Evolutionary conservation across 30 jellyfish, hydroid and myxozoan species (phyloP).

Genomic region (Turritopsis rubra): DNA sequence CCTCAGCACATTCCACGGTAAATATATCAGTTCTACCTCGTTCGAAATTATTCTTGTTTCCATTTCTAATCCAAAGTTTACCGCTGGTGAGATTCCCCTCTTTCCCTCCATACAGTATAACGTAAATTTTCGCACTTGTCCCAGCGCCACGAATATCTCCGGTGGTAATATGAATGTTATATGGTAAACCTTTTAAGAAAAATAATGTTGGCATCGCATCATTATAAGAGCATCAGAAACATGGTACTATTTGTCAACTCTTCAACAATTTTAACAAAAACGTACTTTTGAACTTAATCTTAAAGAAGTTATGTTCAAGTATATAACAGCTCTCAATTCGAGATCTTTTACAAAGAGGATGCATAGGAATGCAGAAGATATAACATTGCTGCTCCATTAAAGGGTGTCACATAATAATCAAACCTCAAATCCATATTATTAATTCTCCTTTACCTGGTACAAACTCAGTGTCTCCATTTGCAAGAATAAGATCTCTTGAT

Average conservation of each 20-base stretch:
- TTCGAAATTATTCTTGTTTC: constrained; percentile 66
- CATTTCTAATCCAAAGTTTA: constrained; percentile 75
- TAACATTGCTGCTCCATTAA: too few species aligned
- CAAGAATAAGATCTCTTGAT: constrained; percentile 65
- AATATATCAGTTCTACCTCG: constrained; percentile 88
- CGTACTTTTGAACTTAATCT: too few species aligned
- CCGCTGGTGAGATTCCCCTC: constrained; percentile 95
- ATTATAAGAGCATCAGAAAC: neutral
- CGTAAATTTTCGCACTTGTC: constrained; percentile 87
- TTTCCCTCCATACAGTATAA: constrained; percentile 76
- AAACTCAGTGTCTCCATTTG: constrained; percentile 9
- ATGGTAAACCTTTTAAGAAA: constrained; percentile 54
- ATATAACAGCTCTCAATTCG: too few species aligned
- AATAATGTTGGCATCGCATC: neutral
- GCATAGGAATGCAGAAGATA: too few species aligned
- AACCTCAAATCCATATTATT: neutral
- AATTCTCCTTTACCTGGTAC: constrained; percentile 15
- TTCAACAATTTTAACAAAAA: too few species aligned
- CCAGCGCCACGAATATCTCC: constrained; percentile 96
- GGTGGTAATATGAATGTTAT: constrained; percentile 76
- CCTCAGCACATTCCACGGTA: constrained; percentile 87
- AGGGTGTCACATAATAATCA: neutral
- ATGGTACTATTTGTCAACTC: neutral
- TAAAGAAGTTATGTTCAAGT: too few species aligned
- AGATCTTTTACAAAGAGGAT: too few species aligned